These are phyloP conservation scores for Drosophila sucinea DNA, from an alignment of 1,140 invertebrate species.

Conservation along the genomic window DNA sequence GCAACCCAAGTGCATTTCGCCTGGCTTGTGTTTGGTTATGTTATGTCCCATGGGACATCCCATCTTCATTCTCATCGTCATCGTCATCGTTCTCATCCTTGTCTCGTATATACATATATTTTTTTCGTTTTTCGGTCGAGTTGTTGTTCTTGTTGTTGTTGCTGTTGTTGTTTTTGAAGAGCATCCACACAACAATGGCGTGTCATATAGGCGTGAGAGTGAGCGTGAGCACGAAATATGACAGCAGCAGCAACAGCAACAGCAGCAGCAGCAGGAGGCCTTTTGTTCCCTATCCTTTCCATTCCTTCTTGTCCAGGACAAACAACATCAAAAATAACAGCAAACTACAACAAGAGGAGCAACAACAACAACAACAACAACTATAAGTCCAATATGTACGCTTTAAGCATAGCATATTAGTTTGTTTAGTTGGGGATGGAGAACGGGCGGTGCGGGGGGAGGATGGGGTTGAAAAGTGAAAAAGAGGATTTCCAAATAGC, in stretches of 20 bases:
- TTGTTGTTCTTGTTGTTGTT: constrained; percentile 19
- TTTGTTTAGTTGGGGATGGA: constrained; percentile 58
- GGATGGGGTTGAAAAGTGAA: constrained; percentile 55
- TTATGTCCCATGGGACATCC: constrained; percentile 47
- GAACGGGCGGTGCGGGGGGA: not conserved
- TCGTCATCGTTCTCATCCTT: constrained; percentile 17
- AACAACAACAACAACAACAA: constrained; percentile 52
- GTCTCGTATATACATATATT: constrained; percentile 10
- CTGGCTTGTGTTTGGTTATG: constrained; percentile 5
- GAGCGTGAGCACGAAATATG: constrained; percentile 70
- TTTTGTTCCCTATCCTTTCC: constrained; percentile 55
- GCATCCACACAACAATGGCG: constrained; percentile 43
- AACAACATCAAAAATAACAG: constrained; percentile 82
- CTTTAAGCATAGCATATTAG: constrained; percentile 82
- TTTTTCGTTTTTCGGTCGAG: constrained; percentile 21
- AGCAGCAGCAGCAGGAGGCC: constrained; percentile 60
- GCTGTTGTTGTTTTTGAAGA: constrained; percentile 12
- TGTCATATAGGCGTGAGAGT: constrained; percentile 45
- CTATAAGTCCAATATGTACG: constrained; percentile 81
- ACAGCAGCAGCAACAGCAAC: constrained; percentile 46
- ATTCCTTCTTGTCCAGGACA: constrained; percentile 36
- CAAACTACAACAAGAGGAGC: constrained; percentile 59
- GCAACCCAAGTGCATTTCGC: constrained; percentile 25
- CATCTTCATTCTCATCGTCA: not conserved
- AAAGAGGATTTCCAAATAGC: constrained; percentile 74